Conservation (phyloP, 2,888 invertebrate species). For the Eupithecia insigniata region DNA sequence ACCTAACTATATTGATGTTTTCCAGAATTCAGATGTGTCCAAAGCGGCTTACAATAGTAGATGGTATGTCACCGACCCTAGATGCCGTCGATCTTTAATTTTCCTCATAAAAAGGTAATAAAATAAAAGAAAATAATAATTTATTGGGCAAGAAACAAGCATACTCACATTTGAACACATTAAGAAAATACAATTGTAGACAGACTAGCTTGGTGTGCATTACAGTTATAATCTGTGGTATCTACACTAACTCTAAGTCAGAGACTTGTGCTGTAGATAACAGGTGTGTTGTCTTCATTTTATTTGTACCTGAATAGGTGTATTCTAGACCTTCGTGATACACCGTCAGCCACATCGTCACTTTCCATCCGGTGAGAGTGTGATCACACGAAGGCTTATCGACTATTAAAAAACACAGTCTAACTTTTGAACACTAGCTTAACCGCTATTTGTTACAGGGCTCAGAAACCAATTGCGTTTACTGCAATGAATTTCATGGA, state of each 20-base stretch:
- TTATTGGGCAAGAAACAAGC: too few relatives aligned
- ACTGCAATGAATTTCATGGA: slow-evolving; percentile 79
- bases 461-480: slow-evolving; percentile 75
- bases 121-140: too few relatives aligned
- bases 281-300: slow-evolving; percentile 51
- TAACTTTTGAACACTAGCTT: not conserved
- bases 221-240: too few relatives aligned
- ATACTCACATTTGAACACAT: too few relatives aligned
- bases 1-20: slow-evolving; percentile 33
- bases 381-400: too few relatives aligned
- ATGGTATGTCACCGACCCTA: slow-evolving; percentile 73
- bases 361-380: too few relatives aligned
- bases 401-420: not conserved
- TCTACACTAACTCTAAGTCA: too few relatives aligned
- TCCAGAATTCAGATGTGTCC: slow-evolving; percentile 72
- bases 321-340: too few relatives aligned
- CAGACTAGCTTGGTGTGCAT: too few relatives aligned
- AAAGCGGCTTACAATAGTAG: slow-evolving; percentile 70
- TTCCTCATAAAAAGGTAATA: slow-evolving; percentile 72
- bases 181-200: too few relatives aligned
- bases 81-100: slow-evolving; percentile 67
- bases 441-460: slow-evolving; percentile 55
- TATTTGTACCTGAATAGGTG: not conserved
- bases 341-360: too few relatives aligned
- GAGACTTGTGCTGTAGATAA: too few relatives aligned